Base-by-base conservation (phyloP, 1,140 invertebrate genomes). In the Drosophila sturtevanti region DNA sequence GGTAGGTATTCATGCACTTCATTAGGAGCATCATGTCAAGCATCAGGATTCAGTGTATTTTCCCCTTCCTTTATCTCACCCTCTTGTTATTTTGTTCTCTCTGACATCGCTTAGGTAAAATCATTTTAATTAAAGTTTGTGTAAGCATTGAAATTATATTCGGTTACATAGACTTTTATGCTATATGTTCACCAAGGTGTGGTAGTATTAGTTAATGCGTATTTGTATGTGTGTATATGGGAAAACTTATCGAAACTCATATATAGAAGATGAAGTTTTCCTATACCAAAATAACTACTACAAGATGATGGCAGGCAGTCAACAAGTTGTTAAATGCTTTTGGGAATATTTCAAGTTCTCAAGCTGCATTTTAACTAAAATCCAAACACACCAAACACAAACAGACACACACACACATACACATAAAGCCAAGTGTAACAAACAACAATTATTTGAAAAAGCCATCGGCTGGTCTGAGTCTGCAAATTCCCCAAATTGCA, bases 81-180 rank as follows among this genome's bases (percentile, higher is more conserved):
- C 35, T 12, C 11, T 27, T 41, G 59, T 27, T 61, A 56, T 52
- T 51, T 24, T 64, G 58, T n/a, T 31, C 11, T 38, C 9, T 14
- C 12, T 38, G 34, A 35, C 21, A 21, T 60, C 70, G 65, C 68
- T 51, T 67, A 65, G 55, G 79, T 63, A 77, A 86, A 82, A 63
- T 87, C 71, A 72, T 89, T 87, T 87, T 87, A 87, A 87, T 87
- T 87, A 87, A 82, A 87, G 75, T 82, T 87, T 76, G 73, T 77
- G 72, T 65, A 73, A 72, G 79, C 79, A 89, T 79, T 79, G 66
- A 82, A 86, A 87, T 87, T 79, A 81, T 87, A 68, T 81, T 48
- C 70, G 37, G 67, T 64, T 51, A 71, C 54, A 65, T 48, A 48
- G 16, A 48, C 41, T 64, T 68, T 75, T 74, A 74, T 76, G 78